Evolutionary conservation across 2,797 vertebrate genomes (phyloP).

Genomic region (Dallia pectoralis): DNA sequence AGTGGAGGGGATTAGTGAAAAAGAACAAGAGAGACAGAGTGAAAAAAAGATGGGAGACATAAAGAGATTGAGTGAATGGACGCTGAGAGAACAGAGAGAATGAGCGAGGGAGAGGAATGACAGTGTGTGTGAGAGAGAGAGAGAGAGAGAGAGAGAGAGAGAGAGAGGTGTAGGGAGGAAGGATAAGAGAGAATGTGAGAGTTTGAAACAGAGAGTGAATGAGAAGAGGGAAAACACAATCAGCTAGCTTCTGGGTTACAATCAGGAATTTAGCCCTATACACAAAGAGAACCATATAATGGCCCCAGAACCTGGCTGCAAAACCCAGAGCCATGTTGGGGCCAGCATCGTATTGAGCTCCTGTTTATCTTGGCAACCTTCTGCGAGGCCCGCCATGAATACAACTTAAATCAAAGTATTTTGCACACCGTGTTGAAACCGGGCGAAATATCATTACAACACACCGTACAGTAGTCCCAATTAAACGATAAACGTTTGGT

Average conservation of each 20-base stretch:
- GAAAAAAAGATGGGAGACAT: not conserved
- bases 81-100: not conserved
- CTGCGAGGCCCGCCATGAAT: not conserved
- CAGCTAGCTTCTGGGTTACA: not conserved
- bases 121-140: not conserved
- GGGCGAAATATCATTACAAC: not conserved
- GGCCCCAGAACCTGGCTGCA: not conserved
- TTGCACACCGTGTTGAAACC: not conserved
- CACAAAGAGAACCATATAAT: conserved; percentile 9
- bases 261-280: conserved; percentile 12
- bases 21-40: not conserved
- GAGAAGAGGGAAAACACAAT: not conserved
- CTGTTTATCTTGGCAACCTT: not conserved
- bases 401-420: not conserved
- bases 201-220: not conserved
- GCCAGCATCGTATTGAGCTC: not conserved
- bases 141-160: not conserved
- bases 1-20: not conserved
- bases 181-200: not conserved
- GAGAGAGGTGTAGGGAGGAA: not conserved
- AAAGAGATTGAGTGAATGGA: too few relatives aligned
- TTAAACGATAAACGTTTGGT: too few relatives aligned
- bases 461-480: not conserved
- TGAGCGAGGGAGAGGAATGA: not conserved
- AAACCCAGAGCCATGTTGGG: not conserved